Conservation (phyloP, 2,113 vertebrate species). For the Edolisoma coerulescens region DNA sequence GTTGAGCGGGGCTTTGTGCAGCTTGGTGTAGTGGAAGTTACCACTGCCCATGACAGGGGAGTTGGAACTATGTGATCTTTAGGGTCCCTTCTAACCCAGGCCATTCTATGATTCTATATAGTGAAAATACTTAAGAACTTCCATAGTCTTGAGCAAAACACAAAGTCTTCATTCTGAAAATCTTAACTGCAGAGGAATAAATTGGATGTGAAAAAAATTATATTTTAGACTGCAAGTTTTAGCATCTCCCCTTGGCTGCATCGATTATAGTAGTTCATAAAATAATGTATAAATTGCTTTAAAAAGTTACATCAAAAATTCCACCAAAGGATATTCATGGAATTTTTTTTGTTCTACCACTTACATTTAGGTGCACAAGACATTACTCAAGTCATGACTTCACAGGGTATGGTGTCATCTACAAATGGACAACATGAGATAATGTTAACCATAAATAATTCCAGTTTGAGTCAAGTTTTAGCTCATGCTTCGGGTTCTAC, state of each 20-base stretch:
- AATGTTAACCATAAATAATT: constrained; percentile 96
- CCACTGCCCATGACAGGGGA: neutral
- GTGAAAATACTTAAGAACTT: neutral
- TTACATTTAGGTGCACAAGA: constrained; percentile 82
- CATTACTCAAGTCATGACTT: constrained; percentile 85
- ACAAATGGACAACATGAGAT: constrained; percentile 85
- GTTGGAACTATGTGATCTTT: neutral
- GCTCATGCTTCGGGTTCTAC: constrained; percentile 79
- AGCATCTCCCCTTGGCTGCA: neutral
- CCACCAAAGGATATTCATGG: neutral
- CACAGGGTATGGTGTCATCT: constrained; percentile 81
- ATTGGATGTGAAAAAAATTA: neutral
- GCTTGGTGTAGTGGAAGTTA: neutral
- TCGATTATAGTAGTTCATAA: neutral
- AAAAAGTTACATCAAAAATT: neutral
- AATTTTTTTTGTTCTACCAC: neutral
- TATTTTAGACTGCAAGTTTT: neutral
- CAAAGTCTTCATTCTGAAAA: neutral
- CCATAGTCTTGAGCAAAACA: neutral
- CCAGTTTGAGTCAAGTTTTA: constrained; percentile 88
- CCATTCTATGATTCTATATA: neutral
- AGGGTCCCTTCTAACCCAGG: neutral
- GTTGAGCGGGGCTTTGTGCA: neutral
- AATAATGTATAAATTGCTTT: neutral
- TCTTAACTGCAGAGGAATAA: neutral